Base-by-base conservation (phyloP, 2,113 vertebrate species). In the Elephantulus edwardii region DNA sequence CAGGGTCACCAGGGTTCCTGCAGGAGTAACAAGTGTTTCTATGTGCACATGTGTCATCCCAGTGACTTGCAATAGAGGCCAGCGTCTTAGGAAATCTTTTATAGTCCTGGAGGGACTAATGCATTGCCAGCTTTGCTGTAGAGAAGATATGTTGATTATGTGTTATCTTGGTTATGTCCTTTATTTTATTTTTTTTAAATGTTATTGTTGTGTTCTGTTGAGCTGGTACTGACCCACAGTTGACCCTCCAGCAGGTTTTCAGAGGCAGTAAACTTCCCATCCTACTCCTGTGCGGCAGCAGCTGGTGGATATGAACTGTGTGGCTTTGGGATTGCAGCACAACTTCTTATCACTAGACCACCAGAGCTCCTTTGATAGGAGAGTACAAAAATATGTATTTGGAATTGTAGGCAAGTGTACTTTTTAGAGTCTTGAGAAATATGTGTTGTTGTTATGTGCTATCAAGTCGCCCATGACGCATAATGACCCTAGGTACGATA, bases 1-100 rank as follows among this genome's bases (percentile, higher is more conserved):
- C 35, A 35, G 66, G 2, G 4, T 20, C 56, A 58, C n/a, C 35
- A n/a, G 35, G n/a, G 35, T 35, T 68, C 19, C 19, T 2, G 19
- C 17, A 16, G 42, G 1, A 5, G 12, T 0, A 2, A 5, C 1
- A 30, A 19, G 30, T 14, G 1, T 44, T 20, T 8, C 3, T 1
- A 0, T 0, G 3, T 4, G n/a, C 9, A 24, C n/a, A 42, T 19
- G 6, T 11, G 2, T 17, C 26, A 38, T 52, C 60, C 58, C 13
- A 8, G 71, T 1, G 13, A 6, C 19, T 28, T 12, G 35, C 44
- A n/a, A 50, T 24, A 9, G 19, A 66, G 50, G 42, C 30, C 22
- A 28, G 50, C 17, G 11, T 50, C 64, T 20, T 4, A 6, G n/a
- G 24, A 10, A 28, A 6, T 38, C 38, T 52, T 72, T 7, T 14